Conservation (phyloP, 2,888 invertebrate genomes). For the Argyra leucocephala region DNA sequence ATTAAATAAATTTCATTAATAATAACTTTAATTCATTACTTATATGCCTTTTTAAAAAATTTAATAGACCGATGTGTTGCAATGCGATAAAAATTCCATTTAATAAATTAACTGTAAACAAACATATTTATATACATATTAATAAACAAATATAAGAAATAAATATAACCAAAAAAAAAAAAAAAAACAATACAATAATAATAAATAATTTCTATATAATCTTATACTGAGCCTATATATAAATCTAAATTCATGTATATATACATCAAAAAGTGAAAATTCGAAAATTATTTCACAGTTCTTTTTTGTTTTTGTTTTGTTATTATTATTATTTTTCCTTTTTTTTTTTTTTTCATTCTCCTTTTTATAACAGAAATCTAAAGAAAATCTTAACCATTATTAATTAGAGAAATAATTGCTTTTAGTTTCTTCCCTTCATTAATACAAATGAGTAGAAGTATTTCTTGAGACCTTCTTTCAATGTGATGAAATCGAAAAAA, state of each 20-base stretch:
- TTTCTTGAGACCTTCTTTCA: background rate
- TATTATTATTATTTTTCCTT: too few relatives aligned
- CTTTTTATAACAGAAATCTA: background rate
- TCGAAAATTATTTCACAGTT: background rate
- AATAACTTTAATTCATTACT: too few relatives aligned
- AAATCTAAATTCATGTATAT: too few relatives aligned
- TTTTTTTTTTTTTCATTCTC: background rate
- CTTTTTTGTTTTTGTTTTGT: too few relatives aligned
- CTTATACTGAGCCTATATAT: too few relatives aligned
- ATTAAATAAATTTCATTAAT: too few relatives aligned
- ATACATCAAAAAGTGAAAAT: background rate
- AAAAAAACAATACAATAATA: too few relatives aligned
- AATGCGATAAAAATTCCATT: background rate
- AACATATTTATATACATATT: too few relatives aligned
- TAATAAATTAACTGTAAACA: background rate
- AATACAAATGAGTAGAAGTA: background rate
- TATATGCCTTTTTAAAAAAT: too few relatives aligned
- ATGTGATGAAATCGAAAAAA: background rate
- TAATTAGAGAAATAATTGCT: constrained; percentile 4
- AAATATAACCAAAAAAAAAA: too few relatives aligned
- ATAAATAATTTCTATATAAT: too few relatives aligned
- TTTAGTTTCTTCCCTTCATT: constrained; percentile 6
- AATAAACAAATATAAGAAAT: too few relatives aligned
- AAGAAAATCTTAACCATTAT: background rate
- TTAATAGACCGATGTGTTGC: background rate